Conservation (phyloP, 2,888 invertebrate genomes). For the Shargacucullia verbasci region DNA sequence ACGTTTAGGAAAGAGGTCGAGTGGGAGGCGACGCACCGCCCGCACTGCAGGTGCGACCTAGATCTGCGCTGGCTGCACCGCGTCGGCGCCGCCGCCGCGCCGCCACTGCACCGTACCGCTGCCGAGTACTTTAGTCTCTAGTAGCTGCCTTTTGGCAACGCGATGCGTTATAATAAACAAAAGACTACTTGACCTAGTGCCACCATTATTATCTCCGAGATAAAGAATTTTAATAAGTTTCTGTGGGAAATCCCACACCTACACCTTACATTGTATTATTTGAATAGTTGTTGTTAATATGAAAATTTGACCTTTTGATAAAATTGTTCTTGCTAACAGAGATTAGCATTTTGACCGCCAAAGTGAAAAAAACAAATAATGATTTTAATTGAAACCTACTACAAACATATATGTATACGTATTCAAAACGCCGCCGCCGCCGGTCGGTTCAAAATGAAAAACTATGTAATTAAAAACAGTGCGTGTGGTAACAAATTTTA, state of each 20-base stretch:
- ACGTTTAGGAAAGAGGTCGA: conserved; percentile 71
- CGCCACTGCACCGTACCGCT: conserved; percentile 27
- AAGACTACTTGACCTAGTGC: conserved; percentile 61
- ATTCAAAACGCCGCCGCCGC: no score
- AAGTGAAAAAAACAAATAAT: no score
- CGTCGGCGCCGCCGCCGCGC: conserved; percentile 20
- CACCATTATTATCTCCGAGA: conserved; percentile 41
- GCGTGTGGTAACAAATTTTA: conserved; percentile 43
- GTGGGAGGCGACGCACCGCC: conserved; percentile 58
- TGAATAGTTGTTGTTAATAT: background rate
- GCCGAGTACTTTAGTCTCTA: background rate
- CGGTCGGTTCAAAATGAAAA: background rate
- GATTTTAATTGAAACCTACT: background rate
- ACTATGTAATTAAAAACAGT: conserved; percentile 10
- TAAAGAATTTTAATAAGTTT: conserved; percentile 38
- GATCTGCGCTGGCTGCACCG: conserved; percentile 55
- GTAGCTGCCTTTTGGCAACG: conserved; percentile 50
- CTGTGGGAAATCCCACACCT: conserved; percentile 53
- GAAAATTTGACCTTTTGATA: background rate
- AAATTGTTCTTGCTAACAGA: no score
- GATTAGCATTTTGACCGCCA: no score
- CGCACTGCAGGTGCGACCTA: conserved; percentile 86
- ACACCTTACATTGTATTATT: conserved; percentile 1
- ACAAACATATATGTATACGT: background rate
- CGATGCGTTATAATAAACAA: conserved; percentile 46